Evolutionary conservation across 30 jellyfish, hydroid and myxozoan genomes (phyloP).

Genomic region (Rhopilema esculentum): DNA sequence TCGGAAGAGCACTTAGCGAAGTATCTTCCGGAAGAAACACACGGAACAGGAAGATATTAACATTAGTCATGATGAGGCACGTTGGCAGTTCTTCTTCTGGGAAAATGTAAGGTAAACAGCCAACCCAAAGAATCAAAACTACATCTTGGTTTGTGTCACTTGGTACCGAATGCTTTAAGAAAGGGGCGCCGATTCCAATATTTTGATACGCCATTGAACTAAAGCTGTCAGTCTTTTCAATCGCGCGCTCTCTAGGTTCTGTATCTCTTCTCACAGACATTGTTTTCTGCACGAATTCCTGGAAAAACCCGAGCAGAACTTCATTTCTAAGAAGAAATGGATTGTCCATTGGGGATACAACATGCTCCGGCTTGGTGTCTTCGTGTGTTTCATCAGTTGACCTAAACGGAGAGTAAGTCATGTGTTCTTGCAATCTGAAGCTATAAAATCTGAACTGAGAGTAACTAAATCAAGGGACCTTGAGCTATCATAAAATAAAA

Average conservation of each 20-base stretch:
- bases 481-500: too few relatives aligned
- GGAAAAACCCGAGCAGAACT: slow-evolving; percentile 78
- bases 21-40: slow-evolving; percentile 74
- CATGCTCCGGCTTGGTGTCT: neutral
- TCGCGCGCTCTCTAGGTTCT: slow-evolving; percentile 33
- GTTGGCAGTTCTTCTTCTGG: slow-evolving; percentile 96
- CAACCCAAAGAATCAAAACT: slow-evolving; percentile 86
- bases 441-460: too few relatives aligned
- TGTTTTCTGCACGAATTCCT: slow-evolving; percentile 78
- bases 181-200: slow-evolving; percentile 73
- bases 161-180: slow-evolving; percentile 57
- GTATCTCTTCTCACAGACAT: slow-evolving; percentile 12
- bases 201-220: slow-evolving; percentile 62
- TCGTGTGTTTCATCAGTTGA: neutral
- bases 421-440: neutral
- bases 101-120: slow-evolving; percentile 86
- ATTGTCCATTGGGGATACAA: slow-evolving; percentile 71
- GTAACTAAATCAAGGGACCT: too few relatives aligned
- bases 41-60: slow-evolving; percentile 85
- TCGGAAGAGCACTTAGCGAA: slow-evolving; percentile 50
- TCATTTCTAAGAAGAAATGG: slow-evolving; percentile 79
- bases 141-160: slow-evolving; percentile 67
- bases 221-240: slow-evolving; percentile 23
- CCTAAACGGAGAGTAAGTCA: neutral
- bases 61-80: slow-evolving; percentile 83